Evolutionary conservation across 2,113 vertebrate species (phyloP).

Genomic region (Rhinoptilus africanus): DNA sequence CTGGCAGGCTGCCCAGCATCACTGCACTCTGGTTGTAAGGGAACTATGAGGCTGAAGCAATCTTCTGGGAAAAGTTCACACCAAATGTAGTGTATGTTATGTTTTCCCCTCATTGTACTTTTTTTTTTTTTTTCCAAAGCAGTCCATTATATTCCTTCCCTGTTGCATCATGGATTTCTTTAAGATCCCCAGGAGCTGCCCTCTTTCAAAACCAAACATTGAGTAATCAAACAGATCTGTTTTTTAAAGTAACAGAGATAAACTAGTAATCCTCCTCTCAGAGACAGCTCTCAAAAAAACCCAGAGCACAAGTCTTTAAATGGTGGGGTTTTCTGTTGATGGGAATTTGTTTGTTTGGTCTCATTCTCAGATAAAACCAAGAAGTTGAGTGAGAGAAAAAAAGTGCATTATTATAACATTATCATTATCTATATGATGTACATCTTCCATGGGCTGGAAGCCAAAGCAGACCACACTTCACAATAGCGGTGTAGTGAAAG

Average conservation of each 20-base stretch:
- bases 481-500: not conserved
- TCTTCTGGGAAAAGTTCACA: conserved; percentile 49
- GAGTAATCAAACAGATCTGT: conserved; percentile 9
- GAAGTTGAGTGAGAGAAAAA: not conserved
- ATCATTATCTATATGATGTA: not conserved
- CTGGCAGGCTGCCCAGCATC: conserved; percentile 6
- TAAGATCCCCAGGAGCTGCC: not conserved
- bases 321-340: not conserved
- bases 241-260: conserved; percentile 22
- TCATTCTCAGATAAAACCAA: not conserved
- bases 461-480: not conserved
- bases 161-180: not conserved
- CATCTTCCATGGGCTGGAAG: not conserved
- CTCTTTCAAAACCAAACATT: not conserved
- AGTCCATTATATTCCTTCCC: not conserved
- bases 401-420: not conserved
- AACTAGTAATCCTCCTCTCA: not conserved
- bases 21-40: not conserved
- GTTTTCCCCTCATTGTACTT: not conserved
- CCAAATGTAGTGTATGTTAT: not conserved
- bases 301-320: not conserved
- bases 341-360: not conserved
- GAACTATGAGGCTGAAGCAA: not conserved
- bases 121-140: conserved; percentile 11
- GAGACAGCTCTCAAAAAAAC: conserved; percentile 11